These are phyloP conservation scores for Echinarachnius parma DNA, from an alignment of 53 echinoderm and acorn worm genomes.

Conservation along the genomic window DNA sequence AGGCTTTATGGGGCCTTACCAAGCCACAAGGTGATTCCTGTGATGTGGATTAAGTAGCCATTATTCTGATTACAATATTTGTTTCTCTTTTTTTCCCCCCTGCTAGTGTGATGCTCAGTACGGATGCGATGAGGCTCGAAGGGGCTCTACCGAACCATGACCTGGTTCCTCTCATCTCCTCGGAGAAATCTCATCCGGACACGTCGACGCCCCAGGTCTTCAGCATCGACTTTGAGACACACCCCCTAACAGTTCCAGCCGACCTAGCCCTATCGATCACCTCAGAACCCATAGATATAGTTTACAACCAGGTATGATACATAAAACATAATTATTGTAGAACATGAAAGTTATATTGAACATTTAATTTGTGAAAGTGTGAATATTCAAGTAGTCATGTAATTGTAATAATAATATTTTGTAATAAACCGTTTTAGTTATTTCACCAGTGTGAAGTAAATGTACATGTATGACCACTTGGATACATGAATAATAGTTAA, in stretches of 20 bases:
- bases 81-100: neutral
- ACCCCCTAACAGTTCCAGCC: conserved; percentile 68
- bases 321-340: too few species aligned
- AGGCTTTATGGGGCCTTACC: conserved; percentile 66
- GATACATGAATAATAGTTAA: too few species aligned
- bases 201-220: conserved; percentile 73
- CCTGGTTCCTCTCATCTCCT: conserved; percentile 73
- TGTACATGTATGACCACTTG: too few species aligned
- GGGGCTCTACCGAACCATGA: conserved; percentile 64
- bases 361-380: too few species aligned
- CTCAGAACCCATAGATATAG: conserved; percentile 85
- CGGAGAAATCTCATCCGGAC: conserved; percentile 65
- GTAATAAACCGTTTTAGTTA: too few species aligned
- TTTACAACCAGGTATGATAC: conserved; percentile 79
- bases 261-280: conserved; percentile 82
- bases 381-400: too few species aligned
- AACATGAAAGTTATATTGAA: too few species aligned
- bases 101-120: conserved; percentile 83
- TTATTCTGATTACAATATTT: neutral
- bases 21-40: conserved; percentile 59
- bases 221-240: conserved; percentile 89
- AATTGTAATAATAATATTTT: too few species aligned
- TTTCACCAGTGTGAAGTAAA: too few species aligned
- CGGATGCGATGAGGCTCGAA: conserved; percentile 72
- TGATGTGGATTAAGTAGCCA: conserved; percentile 63